These are phyloP conservation scores for Hedychridium roseum DNA, from an alignment of 2,888 invertebrate genomes.

Conservation along the genomic window DNA sequence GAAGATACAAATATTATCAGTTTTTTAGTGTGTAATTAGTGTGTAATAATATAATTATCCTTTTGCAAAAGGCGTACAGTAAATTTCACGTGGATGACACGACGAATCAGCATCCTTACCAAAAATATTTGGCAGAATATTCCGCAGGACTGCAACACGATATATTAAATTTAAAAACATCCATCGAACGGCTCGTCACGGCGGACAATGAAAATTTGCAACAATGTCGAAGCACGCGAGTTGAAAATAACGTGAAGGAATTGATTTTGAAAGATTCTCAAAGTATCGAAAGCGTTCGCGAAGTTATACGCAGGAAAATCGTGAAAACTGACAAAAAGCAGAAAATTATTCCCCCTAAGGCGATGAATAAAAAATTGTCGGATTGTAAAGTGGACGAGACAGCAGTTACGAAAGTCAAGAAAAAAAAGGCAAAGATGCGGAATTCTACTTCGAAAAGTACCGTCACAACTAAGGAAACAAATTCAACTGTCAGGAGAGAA, in stretches of 20 bases:
- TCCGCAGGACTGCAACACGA: constrained; percentile 28
- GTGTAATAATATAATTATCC: too few relatives aligned
- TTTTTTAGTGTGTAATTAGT: too few relatives aligned
- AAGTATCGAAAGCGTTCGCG: constrained; percentile 5
- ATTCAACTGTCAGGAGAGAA: constrained; percentile 26
- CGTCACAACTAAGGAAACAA: constrained; percentile 42
- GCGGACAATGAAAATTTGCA: constrained; percentile 8
- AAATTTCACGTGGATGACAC: too few relatives aligned
- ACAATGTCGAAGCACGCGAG: constrained; percentile 2
- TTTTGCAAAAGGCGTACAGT: too few relatives aligned
- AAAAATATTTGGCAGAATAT: constrained; percentile 25
- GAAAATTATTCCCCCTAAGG: constrained; percentile 15
- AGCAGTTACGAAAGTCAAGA: constrained; percentile 37
- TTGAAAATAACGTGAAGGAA: constrained; percentile 10
- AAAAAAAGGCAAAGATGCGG: constrained; percentile 41
- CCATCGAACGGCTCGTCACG: constrained; percentile 10
- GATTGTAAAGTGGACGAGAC: constrained; percentile 31
- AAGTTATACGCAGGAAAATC: constrained; percentile 10
- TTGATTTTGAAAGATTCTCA: constrained; percentile 28
- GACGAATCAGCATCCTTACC: constrained; percentile 27
- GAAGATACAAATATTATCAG: too few relatives aligned
- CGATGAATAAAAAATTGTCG: constrained; percentile 25
- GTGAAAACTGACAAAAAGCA: constrained; percentile 24
- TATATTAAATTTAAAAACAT: constrained; percentile 1
- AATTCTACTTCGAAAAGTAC: constrained; percentile 50